These are phyloP conservation scores for Ptyas mucosa DNA, from an alignment of 2,113 vertebrate genomes.

Conservation along the genomic window DNA sequence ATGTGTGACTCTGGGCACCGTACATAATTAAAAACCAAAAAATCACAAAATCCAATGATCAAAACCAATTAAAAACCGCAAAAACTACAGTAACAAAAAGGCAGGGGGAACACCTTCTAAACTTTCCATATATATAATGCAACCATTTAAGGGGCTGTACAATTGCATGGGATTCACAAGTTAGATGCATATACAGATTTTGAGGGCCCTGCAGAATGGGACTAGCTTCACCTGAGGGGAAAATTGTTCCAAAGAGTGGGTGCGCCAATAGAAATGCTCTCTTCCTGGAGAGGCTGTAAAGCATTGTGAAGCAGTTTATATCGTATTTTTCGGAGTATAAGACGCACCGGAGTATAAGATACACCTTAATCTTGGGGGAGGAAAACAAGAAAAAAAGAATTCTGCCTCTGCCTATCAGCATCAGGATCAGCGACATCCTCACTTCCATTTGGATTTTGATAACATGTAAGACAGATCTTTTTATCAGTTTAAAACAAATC, in stretches of 20 bases:
- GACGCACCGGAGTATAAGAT: too few species aligned
- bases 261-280: neutral
- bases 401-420: too few species aligned
- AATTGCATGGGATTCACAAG: neutral
- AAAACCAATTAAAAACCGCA: neutral
- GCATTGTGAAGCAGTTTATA: too few species aligned
- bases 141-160: neutral
- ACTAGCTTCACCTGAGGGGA: neutral
- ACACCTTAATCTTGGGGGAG: too few species aligned
- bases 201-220: neutral
- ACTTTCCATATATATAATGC: neutral
- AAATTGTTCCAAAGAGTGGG: neutral
- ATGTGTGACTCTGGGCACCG: neutral
- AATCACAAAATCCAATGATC: neutral
- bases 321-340: too few species aligned
- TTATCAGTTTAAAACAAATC: too few species aligned
- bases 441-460: too few species aligned
- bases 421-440: too few species aligned
- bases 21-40: neutral
- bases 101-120: neutral
- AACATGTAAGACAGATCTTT: too few species aligned
- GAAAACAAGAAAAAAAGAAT: too few species aligned
- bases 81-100: neutral
- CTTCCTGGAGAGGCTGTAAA: neutral
- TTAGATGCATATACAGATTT: neutral